phyloP scores from a whole-genome alignment of 2,888 invertebrate genomes.

The Endotricha flammealis region DNA sequence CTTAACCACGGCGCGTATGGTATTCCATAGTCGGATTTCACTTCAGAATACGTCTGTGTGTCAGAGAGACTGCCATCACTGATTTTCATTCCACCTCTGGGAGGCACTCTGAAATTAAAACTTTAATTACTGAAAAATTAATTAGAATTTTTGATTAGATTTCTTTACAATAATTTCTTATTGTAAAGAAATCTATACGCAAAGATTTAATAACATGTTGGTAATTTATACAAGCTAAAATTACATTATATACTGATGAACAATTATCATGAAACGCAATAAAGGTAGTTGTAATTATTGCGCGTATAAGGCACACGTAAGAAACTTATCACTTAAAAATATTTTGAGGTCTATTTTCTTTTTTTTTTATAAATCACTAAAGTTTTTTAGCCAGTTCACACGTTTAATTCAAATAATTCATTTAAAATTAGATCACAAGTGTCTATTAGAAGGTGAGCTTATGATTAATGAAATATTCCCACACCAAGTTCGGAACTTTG shows the following conservation, averaged over 20 bases:
- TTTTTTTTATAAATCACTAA: no score
- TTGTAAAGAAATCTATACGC: neutral
- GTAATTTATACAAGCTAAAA: neutral
- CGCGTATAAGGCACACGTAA: neutral
- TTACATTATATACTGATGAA: no score
- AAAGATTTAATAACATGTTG: slow-evolving; percentile 1
- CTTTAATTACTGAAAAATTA: neutral
- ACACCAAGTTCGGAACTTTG: slow-evolving; percentile 16
- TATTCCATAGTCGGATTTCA: slow-evolving; percentile 87
- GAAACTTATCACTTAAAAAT: neutral
- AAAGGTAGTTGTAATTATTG: no score
- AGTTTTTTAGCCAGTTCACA: no score
- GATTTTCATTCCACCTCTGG: slow-evolving; percentile 76
- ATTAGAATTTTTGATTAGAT: no score
- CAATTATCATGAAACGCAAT: no score
- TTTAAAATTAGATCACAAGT: no score
- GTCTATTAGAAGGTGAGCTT: no score
- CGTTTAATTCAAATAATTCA: no score
- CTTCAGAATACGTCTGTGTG: slow-evolving; percentile 86
- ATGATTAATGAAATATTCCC: slow-evolving; percentile 27
- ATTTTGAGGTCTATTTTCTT: no score
- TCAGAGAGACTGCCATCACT: slow-evolving; percentile 92
- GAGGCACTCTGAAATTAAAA: slow-evolving; percentile 55
- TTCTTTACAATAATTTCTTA: no score
- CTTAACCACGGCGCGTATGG: slow-evolving; percentile 92